Conservation (phyloP, 2,888 invertebrate genomes). For the Hirtodrosophila alboralis region DNA sequence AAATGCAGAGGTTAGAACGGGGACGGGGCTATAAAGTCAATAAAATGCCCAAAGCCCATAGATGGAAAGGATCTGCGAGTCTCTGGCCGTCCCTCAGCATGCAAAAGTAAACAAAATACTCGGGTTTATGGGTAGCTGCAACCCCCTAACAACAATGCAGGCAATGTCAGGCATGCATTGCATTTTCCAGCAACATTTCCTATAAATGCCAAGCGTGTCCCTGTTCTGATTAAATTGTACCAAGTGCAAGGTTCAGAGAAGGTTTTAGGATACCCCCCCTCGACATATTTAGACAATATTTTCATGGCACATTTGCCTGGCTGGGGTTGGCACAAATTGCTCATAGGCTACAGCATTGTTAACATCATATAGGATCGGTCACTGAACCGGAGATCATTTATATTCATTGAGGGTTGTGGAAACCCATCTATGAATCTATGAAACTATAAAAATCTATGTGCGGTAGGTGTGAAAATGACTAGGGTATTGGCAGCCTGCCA, state of each 20-base stretch:
- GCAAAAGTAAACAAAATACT: conserved; percentile 55
- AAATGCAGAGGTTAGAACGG: conserved; percentile 13
- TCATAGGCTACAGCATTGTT: conserved; percentile 44
- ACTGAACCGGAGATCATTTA: conserved; percentile 65
- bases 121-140: conserved; percentile 55
- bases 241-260: conserved; percentile 49
- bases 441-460: conserved; percentile 23
- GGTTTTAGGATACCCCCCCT: conserved; percentile 25
- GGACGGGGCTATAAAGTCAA: conserved; percentile 59
- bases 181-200: conserved; percentile 45
- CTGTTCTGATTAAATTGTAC: conserved; percentile 69
- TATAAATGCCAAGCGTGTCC: conserved; percentile 38
- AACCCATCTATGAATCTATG: background rate
- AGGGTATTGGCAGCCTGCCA: conserved; percentile 54
- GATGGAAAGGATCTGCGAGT: conserved; percentile 15
- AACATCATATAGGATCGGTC: conserved; percentile 51
- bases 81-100: conserved; percentile 14
- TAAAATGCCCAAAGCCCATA: conserved; percentile 55
- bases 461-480: conserved; percentile 64
- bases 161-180: conserved; percentile 30
- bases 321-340: conserved; percentile 50
- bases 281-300: conserved; percentile 48
- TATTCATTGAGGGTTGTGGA: conserved; percentile 54
- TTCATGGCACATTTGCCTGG: conserved; percentile 37
- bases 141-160: conserved; percentile 13